Percentiles rank a stretch among this genome's conserved stretches.
phyloP scores from a whole-genome alignment of 92 coral and sea anemone species.

The Epizoanthus rinbou region DNA sequence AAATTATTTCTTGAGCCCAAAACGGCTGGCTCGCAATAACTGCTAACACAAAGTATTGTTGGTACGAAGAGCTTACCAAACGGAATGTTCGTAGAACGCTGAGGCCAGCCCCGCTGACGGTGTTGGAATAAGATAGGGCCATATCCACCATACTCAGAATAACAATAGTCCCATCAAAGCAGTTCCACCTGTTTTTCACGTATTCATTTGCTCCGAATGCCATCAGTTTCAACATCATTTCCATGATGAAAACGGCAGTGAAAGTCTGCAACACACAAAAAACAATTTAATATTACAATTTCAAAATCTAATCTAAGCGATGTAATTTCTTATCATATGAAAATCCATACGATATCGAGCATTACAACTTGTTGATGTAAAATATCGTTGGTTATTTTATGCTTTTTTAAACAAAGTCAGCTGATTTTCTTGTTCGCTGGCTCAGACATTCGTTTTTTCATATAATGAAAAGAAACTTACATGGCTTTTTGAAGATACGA shows the following conservation, averaged over 20 bases:
- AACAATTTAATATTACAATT: not conserved
- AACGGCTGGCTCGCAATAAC: not conserved
- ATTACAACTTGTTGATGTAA: too few species aligned
- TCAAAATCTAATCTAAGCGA: not conserved
- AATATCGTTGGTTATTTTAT: too few species aligned
- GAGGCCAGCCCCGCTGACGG: slow-evolving; percentile 78
- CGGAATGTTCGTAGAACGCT: slow-evolving; percentile 96
- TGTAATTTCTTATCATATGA: not conserved
- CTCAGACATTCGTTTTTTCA: too few species aligned
- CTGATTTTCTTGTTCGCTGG: too few species aligned
- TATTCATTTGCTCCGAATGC: slow-evolving; percentile 87
- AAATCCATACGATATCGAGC: too few species aligned
- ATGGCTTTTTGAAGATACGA: too few species aligned
- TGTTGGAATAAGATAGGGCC: slow-evolving; percentile 66
- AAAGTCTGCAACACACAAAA: slow-evolving; percentile 59
- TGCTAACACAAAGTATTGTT: not conserved
- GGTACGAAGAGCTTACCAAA: slow-evolving; percentile 65
- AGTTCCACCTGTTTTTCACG: slow-evolving; percentile 87
- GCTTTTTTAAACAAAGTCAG: too few species aligned
- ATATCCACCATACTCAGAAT: slow-evolving; percentile 86
- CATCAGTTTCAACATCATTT: slow-evolving; percentile 87
- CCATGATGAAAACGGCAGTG: slow-evolving; percentile 92
- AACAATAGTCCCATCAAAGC: slow-evolving; percentile 94
- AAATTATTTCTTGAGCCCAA: too few species aligned
- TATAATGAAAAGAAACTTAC: too few species aligned